Evolutionary conservation across 2,113 vertebrate genomes (phyloP).

Genomic region (Solea solea): DNA sequence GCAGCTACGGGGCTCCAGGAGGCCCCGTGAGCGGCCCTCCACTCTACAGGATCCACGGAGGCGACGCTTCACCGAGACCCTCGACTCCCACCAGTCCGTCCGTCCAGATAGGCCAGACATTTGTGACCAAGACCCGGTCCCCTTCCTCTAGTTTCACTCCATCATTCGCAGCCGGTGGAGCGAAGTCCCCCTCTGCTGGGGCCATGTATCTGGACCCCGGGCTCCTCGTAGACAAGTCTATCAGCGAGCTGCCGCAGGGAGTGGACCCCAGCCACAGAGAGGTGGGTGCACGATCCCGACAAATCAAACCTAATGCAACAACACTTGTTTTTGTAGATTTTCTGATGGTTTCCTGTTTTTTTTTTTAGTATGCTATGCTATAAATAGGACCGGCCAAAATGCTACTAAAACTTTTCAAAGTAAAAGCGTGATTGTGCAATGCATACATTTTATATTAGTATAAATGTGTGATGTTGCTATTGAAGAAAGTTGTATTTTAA

Average conservation of each 20-base stretch:
- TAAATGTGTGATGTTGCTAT: no score
- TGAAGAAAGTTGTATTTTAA: no score
- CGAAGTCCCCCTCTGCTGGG: slow-evolving; percentile 26
- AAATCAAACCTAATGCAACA: background rate
- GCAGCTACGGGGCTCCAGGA: slow-evolving; percentile 56
- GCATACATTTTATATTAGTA: no score
- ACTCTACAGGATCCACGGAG: slow-evolving; percentile 34
- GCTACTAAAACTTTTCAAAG: no score
- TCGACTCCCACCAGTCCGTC: slow-evolving; percentile 28
- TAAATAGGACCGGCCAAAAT: no score
- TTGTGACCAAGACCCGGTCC: background rate
- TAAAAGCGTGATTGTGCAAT: no score
- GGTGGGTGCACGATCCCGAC: slow-evolving; percentile 69
- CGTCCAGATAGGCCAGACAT: background rate
- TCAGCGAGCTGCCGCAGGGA: slow-evolving; percentile 83
- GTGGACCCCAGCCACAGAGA: slow-evolving; percentile 86
- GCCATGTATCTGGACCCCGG: slow-evolving; percentile 57
- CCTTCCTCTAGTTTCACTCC: slow-evolving; percentile 15
- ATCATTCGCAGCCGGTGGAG: background rate
- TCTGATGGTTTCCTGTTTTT: no score
- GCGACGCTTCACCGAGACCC: slow-evolving; percentile 19
- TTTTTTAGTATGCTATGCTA: no score
- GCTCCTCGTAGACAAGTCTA: slow-evolving; percentile 76
- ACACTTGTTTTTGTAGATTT: no score
- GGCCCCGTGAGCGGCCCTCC: slow-evolving; percentile 48